Evolutionary conservation across 2,888 invertebrate species (phyloP).

Genomic region (Pristionchus arcanus): DNA sequence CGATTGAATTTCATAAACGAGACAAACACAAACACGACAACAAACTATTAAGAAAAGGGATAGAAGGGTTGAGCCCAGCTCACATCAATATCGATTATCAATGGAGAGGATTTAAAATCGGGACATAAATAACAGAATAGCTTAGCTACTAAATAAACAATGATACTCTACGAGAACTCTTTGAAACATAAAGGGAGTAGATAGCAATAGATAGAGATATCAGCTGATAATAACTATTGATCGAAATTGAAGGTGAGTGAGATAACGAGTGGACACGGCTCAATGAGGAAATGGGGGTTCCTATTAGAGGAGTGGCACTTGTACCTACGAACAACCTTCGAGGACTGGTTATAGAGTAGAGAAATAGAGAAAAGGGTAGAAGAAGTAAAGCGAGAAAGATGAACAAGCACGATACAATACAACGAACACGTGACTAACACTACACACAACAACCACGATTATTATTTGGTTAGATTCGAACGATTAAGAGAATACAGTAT

Average conservation of each 20-base stretch:
- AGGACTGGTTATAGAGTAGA: slow-evolving; percentile 37
- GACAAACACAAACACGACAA: slow-evolving; percentile 47
- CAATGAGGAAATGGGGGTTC: slow-evolving; percentile 46
- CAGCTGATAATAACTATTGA: slow-evolving; percentile 53
- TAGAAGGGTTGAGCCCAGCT: slow-evolving; percentile 40
- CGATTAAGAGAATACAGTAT: background rate
- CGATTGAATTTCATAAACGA: background rate
- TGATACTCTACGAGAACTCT: slow-evolving; percentile 39
- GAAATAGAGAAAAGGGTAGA: slow-evolving; percentile 24
- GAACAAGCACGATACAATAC: slow-evolving; percentile 28
- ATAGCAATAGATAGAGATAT: background rate
- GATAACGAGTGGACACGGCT: slow-evolving; percentile 13
- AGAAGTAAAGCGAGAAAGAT: slow-evolving; percentile 39
- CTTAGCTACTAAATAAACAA: slow-evolving; percentile 19
- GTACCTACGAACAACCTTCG: slow-evolving; percentile 43
- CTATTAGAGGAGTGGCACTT: slow-evolving; percentile 9
- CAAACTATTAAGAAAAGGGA: background rate
- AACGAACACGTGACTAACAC: slow-evolving; percentile 32
- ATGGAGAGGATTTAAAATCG: slow-evolving; percentile 41
- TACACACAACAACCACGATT: slow-evolving; percentile 16
- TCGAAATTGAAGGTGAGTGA: slow-evolving; percentile 19
- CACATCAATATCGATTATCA: slow-evolving; percentile 48
- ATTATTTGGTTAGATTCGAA: slow-evolving; percentile 22
- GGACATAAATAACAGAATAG: slow-evolving; percentile 44
- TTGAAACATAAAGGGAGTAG: background rate